These are phyloP conservation scores for Morelia viridis DNA, from an alignment of 2,797 vertebrate genomes.

Conservation along the genomic window DNA sequence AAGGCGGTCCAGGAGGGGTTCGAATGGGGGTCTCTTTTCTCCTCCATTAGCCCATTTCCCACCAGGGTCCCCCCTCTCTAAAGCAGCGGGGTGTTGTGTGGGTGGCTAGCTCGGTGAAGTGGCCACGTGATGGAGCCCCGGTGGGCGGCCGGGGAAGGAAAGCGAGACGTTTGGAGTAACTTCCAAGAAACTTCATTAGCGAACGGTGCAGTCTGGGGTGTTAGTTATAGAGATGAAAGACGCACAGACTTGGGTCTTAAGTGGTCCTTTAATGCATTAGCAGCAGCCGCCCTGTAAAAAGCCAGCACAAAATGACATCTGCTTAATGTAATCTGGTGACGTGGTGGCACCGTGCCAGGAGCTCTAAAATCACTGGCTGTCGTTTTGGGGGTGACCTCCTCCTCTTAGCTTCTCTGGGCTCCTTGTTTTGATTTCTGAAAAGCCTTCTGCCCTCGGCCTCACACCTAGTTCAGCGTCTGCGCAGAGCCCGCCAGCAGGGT, in stretches of 20 bases:
- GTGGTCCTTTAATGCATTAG: constrained; percentile 42
- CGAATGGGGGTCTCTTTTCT: background rate
- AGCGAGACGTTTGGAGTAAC: fast-evolving
- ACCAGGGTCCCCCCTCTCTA: background rate
- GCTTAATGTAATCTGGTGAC: constrained; percentile 29
- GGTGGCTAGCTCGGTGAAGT: background rate
- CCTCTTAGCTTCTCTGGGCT: background rate
- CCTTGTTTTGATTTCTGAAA: background rate
- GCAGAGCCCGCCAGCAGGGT: background rate
- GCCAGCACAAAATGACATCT: background rate
- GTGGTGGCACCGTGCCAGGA: constrained; percentile 23
- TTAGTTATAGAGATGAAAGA: constrained; percentile 17
- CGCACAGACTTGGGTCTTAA: constrained; percentile 33
- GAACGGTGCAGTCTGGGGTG: background rate
- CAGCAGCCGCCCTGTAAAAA: constrained; percentile 7
- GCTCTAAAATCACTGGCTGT: background rate
- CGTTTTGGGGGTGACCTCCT: background rate
- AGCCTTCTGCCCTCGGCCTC: background rate
- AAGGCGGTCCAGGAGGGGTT: background rate
- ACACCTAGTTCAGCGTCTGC: background rate
- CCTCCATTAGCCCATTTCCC: background rate
- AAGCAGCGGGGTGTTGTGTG: too few relatives aligned
- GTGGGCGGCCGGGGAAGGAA: background rate
- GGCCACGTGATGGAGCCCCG: fast-evolving
- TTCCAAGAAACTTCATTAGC: constrained; percentile 10